Evolutionary conservation across 2,888 invertebrate genomes (phyloP), one percentile per base, ranked within the genome.

Genomic region (Parnassius glacialis): DNA sequence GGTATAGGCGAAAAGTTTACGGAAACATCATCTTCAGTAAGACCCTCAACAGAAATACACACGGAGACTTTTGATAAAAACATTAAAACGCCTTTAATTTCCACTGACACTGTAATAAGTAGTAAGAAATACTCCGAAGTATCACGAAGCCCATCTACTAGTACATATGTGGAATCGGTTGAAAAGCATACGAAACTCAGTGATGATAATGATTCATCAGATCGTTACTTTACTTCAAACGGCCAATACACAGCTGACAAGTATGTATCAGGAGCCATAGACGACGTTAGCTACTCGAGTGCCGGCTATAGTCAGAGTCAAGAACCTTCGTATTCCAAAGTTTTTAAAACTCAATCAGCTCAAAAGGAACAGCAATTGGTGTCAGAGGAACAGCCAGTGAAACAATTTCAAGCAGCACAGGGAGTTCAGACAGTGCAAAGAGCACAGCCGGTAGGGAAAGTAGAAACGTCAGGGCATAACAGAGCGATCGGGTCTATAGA

Each of bases 321-420:
- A 65, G 87, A 88, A 52, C 87, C 90, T 10, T 74, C 85, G 44
- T 83, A 83, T 70, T 90, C 85, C 71, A 90, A 63, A 51, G 56
- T 63, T 7, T 45, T 47, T 52, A 62, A 53, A 11, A 59, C 34
- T 44, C 52, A 59, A 44, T 42, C 48, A 25, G 48, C n/a, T 13
- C 10, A 52, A 9, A 3, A 54, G 57, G 60, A 57, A 34, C 16
- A 50, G 34, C 57, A 53, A 3, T 16, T 50, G 3, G 9, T 55
- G 11, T 44, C 12, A 42, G 51, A 56, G n/a, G 65, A 66, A 11
- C 41, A 57, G 13, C 47, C 52, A 20, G 12, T 25, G 1, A 41
- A 57, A 9, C 47, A 42, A 54, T 43, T 60, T 43, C 41, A 51
- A n/a, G 16, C 52, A 1, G 53, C 58, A 13, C 64, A 63, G 34